phyloP scores from a whole-genome alignment of 1,140 invertebrate species.

The Hydropsyche tenuis region DNA sequence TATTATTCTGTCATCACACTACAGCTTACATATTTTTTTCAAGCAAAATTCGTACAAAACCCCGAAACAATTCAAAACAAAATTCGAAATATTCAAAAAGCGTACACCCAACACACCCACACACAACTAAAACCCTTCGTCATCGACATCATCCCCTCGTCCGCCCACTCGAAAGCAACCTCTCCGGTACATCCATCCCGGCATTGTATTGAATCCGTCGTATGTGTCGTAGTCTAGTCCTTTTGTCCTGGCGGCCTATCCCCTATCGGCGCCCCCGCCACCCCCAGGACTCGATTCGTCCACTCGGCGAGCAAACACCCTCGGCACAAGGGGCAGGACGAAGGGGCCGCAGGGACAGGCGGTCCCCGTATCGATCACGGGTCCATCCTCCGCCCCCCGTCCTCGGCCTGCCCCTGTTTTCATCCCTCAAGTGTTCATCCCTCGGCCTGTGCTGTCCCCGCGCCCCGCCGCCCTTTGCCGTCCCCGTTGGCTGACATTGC shows the following conservation, averaged over 20 bases:
- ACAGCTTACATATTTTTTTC: too few relatives aligned
- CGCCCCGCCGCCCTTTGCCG: neutral
- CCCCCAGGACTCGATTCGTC: constrained; percentile 4
- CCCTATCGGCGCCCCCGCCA: neutral
- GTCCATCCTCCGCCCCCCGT: constrained; percentile 22
- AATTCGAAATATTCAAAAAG: too few relatives aligned
- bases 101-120: too few relatives aligned
- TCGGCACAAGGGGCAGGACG: neutral
- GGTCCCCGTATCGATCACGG: constrained; percentile 46
- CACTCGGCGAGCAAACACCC: constrained; percentile 38
- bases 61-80: too few relatives aligned
- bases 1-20: too few relatives aligned
- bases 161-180: neutral
- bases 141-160: neutral
- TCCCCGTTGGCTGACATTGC: constrained; percentile 33
- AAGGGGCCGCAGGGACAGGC: constrained; percentile 11
- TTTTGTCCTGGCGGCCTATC: constrained; percentile 31
- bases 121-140: too few relatives aligned
- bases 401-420: constrained; percentile 28
- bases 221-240: constrained; percentile 30
- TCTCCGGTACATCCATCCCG: neutral
- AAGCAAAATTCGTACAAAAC: too few relatives aligned
- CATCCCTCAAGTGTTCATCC: constrained; percentile 39
- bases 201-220: neutral
- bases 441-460: constrained; percentile 19